Percentiles rank a stretch among this genome's conserved stretches.
Evolutionary conservation across 1,140 invertebrate species (phyloP).

Genomic region (Panagrolaimus sp.): DNA sequence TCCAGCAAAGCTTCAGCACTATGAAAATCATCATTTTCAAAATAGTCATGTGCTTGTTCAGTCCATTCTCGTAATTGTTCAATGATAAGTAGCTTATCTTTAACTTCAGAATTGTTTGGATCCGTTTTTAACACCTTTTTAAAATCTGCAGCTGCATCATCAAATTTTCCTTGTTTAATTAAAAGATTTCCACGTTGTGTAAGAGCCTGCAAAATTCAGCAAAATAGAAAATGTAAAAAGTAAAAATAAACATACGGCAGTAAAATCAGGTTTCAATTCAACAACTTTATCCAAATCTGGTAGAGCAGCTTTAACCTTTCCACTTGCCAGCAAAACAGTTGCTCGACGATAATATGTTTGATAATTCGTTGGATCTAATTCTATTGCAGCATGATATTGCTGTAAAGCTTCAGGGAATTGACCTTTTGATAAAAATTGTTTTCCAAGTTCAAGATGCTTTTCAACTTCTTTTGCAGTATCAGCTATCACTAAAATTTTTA

Average conservation of each 20-base stretch:
- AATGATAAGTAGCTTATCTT: constrained; percentile 67
- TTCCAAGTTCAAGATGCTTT: constrained; percentile 42
- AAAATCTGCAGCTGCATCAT: constrained; percentile 70
- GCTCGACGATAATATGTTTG: constrained; percentile 77
- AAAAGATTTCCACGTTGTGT: constrained; percentile 74
- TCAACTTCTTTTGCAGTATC: constrained; percentile 30
- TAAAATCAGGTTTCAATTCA: constrained; percentile 88
- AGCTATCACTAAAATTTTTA: background rate
- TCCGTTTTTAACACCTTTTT: constrained; percentile 71
- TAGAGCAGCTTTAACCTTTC: constrained; percentile 88
- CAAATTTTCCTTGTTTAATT: constrained; percentile 68
- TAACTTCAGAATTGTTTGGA: constrained; percentile 73
- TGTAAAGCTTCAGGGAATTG: constrained; percentile 90
- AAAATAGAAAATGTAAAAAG: constrained; percentile 19
- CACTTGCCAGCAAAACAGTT: constrained; percentile 89
- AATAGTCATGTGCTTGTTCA: constrained; percentile 68
- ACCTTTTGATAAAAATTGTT: constrained; percentile 63
- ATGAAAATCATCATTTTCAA: constrained; percentile 68
- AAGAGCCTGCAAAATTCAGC: constrained; percentile 66
- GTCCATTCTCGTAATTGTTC: constrained; percentile 69
- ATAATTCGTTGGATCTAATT: constrained; percentile 90
- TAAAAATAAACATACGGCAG: constrained; percentile 64
- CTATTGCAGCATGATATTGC: constrained; percentile 95
- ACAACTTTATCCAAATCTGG: constrained; percentile 85
- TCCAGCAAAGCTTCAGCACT: constrained; percentile 71